phyloP scores from a whole-genome alignment of 92 coral and sea anemone genomes.

The Bergia sp. region DNA sequence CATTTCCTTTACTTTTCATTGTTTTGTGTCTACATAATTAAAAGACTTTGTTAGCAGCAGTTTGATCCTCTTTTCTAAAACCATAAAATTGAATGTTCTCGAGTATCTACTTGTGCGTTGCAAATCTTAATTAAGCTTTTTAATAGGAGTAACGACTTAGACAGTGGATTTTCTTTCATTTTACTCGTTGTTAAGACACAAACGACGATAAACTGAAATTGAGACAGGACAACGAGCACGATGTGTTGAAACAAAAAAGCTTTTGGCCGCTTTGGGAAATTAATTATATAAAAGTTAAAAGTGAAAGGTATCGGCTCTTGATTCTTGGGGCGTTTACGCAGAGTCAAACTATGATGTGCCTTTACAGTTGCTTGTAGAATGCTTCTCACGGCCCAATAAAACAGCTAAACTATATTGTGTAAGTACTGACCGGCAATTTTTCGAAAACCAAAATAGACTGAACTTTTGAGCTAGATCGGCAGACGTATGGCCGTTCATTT shows the following conservation, averaged over 20 bases:
- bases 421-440: neutral
- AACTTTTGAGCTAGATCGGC: neutral
- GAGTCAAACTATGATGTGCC: neutral
- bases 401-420: neutral
- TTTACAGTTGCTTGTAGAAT: no score
- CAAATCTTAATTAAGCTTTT: neutral
- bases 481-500: neutral
- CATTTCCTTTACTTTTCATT: neutral
- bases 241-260: neutral
- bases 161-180: neutral
- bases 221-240: neutral
- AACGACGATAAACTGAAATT: neutral
- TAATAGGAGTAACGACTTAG: neutral
- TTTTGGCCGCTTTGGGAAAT: no score
- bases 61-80: conserved; percentile 8
- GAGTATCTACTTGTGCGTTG: neutral
- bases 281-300: no score
- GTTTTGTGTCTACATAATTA: neutral
- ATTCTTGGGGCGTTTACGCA: neutral
- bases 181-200: neutral
- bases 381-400: neutral
- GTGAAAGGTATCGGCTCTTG: no score
- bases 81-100: neutral
- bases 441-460: neutral
- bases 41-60: neutral